phyloP scores from a whole-genome alignment of 2,888 invertebrate species.

The Rotaria sp. region DNA sequence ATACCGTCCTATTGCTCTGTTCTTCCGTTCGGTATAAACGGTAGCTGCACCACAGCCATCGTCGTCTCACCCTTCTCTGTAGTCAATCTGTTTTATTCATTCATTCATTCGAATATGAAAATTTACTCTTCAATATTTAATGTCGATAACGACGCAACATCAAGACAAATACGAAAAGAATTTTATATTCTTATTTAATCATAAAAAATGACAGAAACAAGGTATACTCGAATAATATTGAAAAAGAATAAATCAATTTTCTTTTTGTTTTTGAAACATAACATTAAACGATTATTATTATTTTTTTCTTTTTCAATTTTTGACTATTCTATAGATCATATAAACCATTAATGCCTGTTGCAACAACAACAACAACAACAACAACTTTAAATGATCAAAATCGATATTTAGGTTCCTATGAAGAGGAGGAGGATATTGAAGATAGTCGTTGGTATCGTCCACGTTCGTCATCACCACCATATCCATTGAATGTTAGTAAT shows the following conservation, averaged over 20 bases:
- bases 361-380: not conserved
- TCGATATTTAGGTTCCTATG: not conserved
- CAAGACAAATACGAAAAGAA: constrained; percentile 5
- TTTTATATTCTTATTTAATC: not conserved
- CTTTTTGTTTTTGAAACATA: not conserved
- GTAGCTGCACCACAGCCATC: not conserved
- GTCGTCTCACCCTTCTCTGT: not conserved
- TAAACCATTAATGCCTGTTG: not conserved
- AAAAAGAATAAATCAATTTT: not conserved
- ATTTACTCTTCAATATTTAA: not conserved
- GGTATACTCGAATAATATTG: not conserved
- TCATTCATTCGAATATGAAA: constrained; percentile 7
- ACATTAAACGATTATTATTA: not conserved
- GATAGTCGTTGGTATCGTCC: not conserved
- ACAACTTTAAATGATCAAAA: not conserved
- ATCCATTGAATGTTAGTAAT: not conserved
- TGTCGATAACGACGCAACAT: not conserved
- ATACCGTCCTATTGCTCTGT: not conserved
- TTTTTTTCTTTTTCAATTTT: not conserved
- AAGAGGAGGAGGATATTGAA: not conserved
- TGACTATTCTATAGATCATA: not conserved
- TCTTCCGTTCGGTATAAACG: constrained; percentile 13
- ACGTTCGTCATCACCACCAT: not conserved
- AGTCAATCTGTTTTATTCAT: constrained; percentile 15
- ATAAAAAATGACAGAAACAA: not conserved